These are phyloP conservation scores for Triops longicaudatus DNA, from an alignment of 1,140 invertebrate species.

Conservation along the genomic window DNA sequence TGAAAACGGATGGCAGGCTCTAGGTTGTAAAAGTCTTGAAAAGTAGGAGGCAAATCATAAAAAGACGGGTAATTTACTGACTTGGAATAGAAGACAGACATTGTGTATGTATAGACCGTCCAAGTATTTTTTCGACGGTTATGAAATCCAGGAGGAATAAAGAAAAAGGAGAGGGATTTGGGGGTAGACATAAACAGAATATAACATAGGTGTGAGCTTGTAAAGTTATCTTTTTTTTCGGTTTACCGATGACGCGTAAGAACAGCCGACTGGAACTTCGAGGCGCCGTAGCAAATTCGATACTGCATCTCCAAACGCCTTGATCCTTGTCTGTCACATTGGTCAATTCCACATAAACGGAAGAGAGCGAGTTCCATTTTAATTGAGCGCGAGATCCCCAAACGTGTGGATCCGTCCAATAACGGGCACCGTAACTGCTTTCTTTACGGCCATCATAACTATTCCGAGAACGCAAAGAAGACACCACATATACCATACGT, in stretches of 20 bases:
- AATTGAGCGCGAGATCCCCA: conserved; percentile 1
- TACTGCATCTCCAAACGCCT: conserved; percentile 7
- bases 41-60: neutral
- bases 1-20: neutral
- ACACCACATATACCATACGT: conserved; percentile 1
- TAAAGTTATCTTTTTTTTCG: neutral
- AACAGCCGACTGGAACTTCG: neutral
- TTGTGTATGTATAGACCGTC: neutral
- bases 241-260: neutral
- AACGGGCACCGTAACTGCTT: neutral
- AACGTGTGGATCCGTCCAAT: conserved; percentile 1
- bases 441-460: conserved; percentile 8
- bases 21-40: neutral
- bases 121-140: neutral
- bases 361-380: conserved; percentile 15
- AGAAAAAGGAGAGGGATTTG: neutral
- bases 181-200: neutral
- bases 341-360: conserved; percentile 11
- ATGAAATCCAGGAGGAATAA: neutral
- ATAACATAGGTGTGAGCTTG: neutral
- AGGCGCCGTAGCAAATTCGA: neutral
- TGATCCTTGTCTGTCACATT: conserved; percentile 5
- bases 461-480: neutral
- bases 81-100: neutral
- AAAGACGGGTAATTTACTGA: neutral